A percentile compares a stretch with the other conserved stretches of the same genome.
Conservation (phyloP, 2,113 vertebrate genomes). For the Urocolius indicus region DNA sequence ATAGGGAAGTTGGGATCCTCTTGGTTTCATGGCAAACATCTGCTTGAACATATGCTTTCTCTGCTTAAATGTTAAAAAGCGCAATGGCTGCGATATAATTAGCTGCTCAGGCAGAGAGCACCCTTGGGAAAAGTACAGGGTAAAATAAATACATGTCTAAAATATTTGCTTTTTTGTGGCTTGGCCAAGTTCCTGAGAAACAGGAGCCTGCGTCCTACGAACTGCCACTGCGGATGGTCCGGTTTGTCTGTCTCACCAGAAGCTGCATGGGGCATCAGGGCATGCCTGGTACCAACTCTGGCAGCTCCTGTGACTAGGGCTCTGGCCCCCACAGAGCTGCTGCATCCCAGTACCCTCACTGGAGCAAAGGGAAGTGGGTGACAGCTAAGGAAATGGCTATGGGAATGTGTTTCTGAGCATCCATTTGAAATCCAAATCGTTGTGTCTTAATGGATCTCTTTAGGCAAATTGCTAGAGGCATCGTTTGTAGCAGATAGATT, state of each 20-base stretch:
- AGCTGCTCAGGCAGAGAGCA: constrained; percentile 29
- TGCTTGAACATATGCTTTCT: constrained; percentile 35
- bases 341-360: too few species aligned
- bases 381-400: neutral
- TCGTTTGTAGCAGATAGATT: neutral
- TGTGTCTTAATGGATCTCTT: neutral
- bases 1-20: neutral
- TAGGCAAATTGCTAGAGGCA: neutral
- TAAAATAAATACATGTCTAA: constrained; percentile 54
- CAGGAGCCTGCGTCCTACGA: constrained; percentile 16
- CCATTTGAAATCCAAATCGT: neutral
- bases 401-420: neutral
- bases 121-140: constrained; percentile 51
- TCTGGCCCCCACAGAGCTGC: neutral
- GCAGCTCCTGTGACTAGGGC: neutral
- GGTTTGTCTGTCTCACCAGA: neutral
- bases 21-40: constrained; percentile 51
- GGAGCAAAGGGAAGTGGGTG: neutral
- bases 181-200: constrained; percentile 45
- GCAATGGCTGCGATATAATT: constrained; percentile 9
- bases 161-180: constrained; percentile 49
- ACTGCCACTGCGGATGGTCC: neutral
- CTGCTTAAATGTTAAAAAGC: constrained; percentile 49
- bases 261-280: neutral
- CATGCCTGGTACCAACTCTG: neutral